phyloP scores from a whole-genome alignment of 92 coral and sea anemone genomes.

The Porites cylindrica region DNA sequence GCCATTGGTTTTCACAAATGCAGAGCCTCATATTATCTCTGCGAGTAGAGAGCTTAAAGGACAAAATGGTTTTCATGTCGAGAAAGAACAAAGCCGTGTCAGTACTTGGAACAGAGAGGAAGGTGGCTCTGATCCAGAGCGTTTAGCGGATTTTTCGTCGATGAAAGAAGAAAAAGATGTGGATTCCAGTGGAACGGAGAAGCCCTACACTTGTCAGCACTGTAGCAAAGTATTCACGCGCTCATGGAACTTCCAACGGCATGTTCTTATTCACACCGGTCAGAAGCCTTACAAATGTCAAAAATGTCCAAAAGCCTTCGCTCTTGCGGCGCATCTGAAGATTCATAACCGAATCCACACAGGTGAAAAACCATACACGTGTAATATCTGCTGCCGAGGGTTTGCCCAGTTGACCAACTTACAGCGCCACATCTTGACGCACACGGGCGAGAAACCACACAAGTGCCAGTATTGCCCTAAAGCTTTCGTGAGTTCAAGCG shows the following conservation, averaged over 20 bases:
- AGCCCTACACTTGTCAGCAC: conserved; percentile 96
- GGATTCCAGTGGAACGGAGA: conserved; percentile 76
- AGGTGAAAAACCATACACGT: conserved; percentile 97
- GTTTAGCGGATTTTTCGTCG: conserved; percentile 67
- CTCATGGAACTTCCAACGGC: conserved; percentile 99
- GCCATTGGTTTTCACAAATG: conserved; percentile 39
- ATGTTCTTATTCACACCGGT: conserved; percentile 97
- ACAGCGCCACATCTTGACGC: conserved; percentile 96
- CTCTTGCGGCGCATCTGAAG: conserved; percentile 98
- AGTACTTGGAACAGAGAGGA: conserved; percentile 47
- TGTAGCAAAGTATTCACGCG: conserved; percentile 98
- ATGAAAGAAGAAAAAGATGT: conserved; percentile 85
- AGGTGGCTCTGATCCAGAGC: conserved; percentile 36
- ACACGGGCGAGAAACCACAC: conserved; percentile 98
- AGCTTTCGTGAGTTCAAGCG: conserved; percentile 99
- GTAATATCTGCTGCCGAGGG: conserved; percentile 96
- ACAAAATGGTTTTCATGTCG: conserved; percentile 47
- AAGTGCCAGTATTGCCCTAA: conserved; percentile 98
- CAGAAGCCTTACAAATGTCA: conserved; percentile 99
- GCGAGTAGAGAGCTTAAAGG: conserved; percentile 40
- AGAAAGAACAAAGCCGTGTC: neutral
- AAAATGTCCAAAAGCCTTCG: conserved; percentile 98
- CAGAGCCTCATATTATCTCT: conserved; percentile 38
- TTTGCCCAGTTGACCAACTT: conserved; percentile 98
- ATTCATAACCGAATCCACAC: conserved; percentile 98